Conservation (phyloP, 2,888 invertebrate genomes). For the Polyommatus icarus region DNA sequence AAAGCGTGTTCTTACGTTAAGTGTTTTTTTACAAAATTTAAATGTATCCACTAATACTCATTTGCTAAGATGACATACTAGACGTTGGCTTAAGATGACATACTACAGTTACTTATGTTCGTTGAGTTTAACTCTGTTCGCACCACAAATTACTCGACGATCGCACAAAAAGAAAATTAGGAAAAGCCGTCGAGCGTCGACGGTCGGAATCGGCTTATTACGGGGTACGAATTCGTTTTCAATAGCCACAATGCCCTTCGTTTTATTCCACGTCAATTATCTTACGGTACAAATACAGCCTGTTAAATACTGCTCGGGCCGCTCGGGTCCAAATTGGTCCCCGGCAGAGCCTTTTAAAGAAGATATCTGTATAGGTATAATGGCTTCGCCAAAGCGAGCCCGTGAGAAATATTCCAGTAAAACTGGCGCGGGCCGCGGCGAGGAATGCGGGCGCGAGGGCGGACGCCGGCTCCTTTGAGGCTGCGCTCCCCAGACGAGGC, state of each 20-base stretch:
- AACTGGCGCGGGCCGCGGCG: constrained; percentile 62
- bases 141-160: not conserved
- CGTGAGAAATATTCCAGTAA: constrained; percentile 79
- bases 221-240: constrained; percentile 17
- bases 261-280: constrained; percentile 49
- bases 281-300: constrained; percentile 46
- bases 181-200: constrained; percentile 17
- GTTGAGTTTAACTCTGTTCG: not conserved
- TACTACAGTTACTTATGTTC: too few species aligned
- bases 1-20: too few species aligned
- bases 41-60: too few species aligned
- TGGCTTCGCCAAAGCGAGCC: constrained; percentile 76
- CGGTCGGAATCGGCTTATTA: not conserved
- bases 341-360: constrained; percentile 49
- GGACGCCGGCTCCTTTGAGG: constrained; percentile 78
- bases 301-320: constrained; percentile 46
- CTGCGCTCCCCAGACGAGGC: constrained; percentile 65
- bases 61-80: too few species aligned
- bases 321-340: constrained; percentile 51
- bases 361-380: constrained; percentile 54
- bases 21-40: too few species aligned
- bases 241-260: constrained; percentile 35
- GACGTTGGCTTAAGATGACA: too few species aligned
- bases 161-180: constrained; percentile 12
- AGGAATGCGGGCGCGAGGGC: constrained; percentile 76